Conservation (phyloP, 2,888 invertebrate species). For the Rotaria socialis region DNA sequence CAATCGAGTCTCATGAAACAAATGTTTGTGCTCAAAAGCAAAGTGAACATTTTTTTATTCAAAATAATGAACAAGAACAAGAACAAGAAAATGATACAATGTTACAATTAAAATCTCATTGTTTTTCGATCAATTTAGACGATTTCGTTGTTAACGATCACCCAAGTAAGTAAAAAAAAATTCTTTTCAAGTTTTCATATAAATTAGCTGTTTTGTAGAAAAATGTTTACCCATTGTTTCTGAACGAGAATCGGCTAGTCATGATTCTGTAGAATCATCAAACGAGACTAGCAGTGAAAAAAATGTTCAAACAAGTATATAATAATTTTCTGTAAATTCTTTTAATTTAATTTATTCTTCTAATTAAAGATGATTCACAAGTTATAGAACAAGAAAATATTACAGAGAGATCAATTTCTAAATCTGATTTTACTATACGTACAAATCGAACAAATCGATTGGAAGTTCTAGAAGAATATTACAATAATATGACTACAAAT, state of each 20-base stretch:
- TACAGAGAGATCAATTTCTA: background rate
- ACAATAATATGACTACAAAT: background rate
- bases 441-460: constrained; percentile 23
- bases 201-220: background rate
- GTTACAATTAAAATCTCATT: background rate
- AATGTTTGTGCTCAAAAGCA: background rate
- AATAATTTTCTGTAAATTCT: background rate
- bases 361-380: background rate
- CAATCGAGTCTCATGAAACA: background rate
- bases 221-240: background rate
- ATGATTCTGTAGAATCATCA: background rate
- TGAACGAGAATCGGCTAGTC: background rate
- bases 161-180: background rate
- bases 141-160: background rate
- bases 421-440: background rate
- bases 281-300: background rate
- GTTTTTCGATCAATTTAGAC: background rate
- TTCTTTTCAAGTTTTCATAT: background rate
- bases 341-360: background rate
- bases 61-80: background rate
- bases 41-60: background rate
- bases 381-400: background rate
- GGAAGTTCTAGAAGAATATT: constrained; percentile 23
- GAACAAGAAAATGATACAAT: background rate
- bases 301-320: background rate